phyloP scores from a whole-genome alignment of 2,797 vertebrate species.

The Onychomys leucogaster region DNA sequence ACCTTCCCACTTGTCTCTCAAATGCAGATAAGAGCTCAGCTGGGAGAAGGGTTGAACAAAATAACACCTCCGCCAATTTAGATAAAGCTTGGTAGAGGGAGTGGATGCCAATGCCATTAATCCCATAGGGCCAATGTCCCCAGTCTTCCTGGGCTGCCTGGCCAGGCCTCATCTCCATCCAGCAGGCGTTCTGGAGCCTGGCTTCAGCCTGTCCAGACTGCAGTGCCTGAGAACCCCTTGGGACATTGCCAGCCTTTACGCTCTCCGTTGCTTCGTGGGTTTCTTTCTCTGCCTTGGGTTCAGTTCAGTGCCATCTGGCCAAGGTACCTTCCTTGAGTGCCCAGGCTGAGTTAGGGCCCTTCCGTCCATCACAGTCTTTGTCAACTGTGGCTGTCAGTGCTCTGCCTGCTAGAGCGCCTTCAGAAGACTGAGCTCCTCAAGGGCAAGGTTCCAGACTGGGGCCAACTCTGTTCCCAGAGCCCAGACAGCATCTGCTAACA shows the following conservation, averaged over 20 bases:
- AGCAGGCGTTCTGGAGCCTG: not conserved
- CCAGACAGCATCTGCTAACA: not conserved
- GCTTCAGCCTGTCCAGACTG: not conserved
- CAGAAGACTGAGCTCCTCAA: not conserved
- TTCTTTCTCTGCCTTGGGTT: constrained; percentile 14
- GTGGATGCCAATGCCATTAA: constrained; percentile 12
- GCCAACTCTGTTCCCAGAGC: not conserved
- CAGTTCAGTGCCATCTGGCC: not conserved
- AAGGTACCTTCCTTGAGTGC: not conserved
- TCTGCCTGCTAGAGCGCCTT: not conserved
- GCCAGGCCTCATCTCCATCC: not conserved
- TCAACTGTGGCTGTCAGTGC: not conserved
- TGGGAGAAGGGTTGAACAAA: constrained; percentile 25
- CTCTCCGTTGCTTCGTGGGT: not conserved
- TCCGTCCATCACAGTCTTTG: not conserved
- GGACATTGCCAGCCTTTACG: not conserved
- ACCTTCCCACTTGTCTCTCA: constrained; percentile 46
- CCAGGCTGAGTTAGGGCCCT: not conserved
- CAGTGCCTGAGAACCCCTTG: not conserved
- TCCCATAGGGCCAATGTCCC: not conserved
- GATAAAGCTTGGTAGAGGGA: constrained; percentile 15
- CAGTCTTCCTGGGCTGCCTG: not conserved
- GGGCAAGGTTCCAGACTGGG: not conserved
- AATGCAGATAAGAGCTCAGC: constrained; percentile 17
- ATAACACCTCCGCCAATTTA: constrained; percentile 34